Evolutionary conservation across 2,113 vertebrate genomes (phyloP).

Genomic region (Potamarius usumacintae): DNA sequence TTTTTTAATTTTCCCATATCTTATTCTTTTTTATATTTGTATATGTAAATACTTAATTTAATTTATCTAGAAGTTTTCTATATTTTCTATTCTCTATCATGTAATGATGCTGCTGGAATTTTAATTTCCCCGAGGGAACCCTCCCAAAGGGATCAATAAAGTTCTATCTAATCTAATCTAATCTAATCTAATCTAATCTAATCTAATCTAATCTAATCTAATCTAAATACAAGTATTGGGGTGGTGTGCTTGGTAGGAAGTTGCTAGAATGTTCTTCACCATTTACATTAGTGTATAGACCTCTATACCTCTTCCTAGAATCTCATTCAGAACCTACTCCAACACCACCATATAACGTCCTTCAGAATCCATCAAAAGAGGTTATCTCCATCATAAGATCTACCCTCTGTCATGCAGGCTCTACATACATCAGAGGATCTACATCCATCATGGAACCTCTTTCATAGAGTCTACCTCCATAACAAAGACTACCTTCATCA

Average conservation of each 20-base stretch:
- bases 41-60: too few relatives aligned
- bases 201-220: too few relatives aligned
- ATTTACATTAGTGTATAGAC: neutral
- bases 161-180: too few relatives aligned
- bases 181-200: too few relatives aligned
- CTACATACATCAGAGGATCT: neutral
- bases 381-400: conserved; percentile 69
- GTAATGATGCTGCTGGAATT: too few relatives aligned
- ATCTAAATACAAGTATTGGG: neutral
- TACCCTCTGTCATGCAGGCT: neutral
- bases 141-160: too few relatives aligned
- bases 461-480: conserved; percentile 1
- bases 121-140: too few relatives aligned
- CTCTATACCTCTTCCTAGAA: neutral
- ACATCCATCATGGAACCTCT: neutral
- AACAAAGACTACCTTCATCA: conserved; percentile 63
- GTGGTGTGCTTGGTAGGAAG: neutral
- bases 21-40: too few relatives aligned
- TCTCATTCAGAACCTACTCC: neutral
- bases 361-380: conserved; percentile 65
- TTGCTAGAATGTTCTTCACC: neutral
- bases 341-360: neutral
- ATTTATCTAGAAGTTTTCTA: too few relatives aligned
- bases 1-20: too few relatives aligned
- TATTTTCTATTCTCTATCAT: too few relatives aligned